These are phyloP conservation scores for Xiphophorus birchmanni DNA, from an alignment of 2,797 vertebrate species.

Conservation along the genomic window DNA sequence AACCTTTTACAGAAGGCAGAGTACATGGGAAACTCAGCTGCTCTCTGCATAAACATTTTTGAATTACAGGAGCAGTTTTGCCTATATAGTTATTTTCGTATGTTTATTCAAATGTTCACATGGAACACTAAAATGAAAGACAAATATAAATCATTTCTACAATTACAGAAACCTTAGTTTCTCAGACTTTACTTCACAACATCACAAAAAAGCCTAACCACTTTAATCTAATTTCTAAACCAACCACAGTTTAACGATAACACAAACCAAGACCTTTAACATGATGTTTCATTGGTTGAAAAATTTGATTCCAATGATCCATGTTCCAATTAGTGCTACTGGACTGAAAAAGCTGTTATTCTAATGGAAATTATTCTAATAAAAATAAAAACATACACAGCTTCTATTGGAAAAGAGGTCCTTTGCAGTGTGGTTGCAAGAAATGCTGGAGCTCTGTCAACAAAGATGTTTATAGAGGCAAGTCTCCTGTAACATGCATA, in stretches of 20 bases:
- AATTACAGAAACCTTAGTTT: neutral
- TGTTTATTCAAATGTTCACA: neutral
- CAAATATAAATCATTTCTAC: neutral
- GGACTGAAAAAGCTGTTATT: neutral
- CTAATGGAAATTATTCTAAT: neutral
- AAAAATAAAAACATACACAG: constrained; percentile 13
- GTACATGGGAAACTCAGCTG: neutral
- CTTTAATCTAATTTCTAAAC: neutral
- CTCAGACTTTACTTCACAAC: too few species aligned
- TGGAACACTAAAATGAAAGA: neutral
- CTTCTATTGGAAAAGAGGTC: constrained; percentile 56
- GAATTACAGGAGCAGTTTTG: neutral
- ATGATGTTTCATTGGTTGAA: neutral
- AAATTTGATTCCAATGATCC: neutral
- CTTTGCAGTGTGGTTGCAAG: constrained; percentile 42
- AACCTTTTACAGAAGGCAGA: neutral
- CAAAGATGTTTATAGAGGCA: constrained; percentile 43
- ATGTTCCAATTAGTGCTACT: neutral
- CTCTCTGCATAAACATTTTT: neutral
- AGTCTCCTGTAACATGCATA: constrained; percentile 31
- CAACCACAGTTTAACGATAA: neutral
- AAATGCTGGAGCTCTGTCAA: constrained; percentile 52
- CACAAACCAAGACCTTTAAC: neutral
- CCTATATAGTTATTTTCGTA: neutral
- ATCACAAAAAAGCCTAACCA: neutral